Conservation (phyloP, 2,797 vertebrate genomes). For the Amazona ochrocephala region DNA sequence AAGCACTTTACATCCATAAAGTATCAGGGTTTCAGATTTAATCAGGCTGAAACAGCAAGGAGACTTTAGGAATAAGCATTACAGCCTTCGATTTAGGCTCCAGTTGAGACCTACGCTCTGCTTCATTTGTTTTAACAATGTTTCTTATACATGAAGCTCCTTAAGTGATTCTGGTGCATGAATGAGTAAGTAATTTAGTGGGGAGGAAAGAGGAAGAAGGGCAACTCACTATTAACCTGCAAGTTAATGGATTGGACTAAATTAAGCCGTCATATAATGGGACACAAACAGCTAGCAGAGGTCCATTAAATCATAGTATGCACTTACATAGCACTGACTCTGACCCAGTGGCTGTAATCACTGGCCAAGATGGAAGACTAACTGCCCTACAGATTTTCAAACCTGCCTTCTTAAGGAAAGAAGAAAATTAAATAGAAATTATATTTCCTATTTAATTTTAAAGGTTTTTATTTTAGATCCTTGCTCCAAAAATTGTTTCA, state of each 20-base stretch:
- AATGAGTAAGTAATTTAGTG: conserved; percentile 43
- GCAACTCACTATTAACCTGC: conserved; percentile 49
- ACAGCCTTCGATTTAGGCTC: conserved; percentile 51
- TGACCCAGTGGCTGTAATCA: not conserved
- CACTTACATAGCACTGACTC: not conserved
- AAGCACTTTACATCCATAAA: conserved; percentile 71
- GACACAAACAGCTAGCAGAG: conserved; percentile 18
- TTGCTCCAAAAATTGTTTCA: not conserved
- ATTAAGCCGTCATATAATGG: conserved; percentile 15
- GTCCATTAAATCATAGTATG: not conserved
- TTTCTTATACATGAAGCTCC: conserved; percentile 60
- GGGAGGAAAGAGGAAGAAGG: conserved; percentile 21
- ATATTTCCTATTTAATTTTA: not conserved
- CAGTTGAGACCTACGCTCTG: conserved; percentile 43
- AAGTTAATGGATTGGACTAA: conserved; percentile 46
- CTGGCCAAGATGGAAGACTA: not conserved
- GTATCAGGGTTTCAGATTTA: conserved; percentile 73
- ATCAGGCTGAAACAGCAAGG: conserved; percentile 69
- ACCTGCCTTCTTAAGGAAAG: not conserved
- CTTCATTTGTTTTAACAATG: conserved; percentile 69
- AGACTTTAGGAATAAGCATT: conserved; percentile 73
- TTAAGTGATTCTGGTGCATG: conserved; percentile 68
- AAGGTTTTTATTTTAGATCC: not conserved
- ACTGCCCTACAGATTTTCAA: not conserved
- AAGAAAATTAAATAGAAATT: not conserved